Base-by-base conservation (phyloP, 2,113 vertebrate species). In the Ophthalmotilapia sp. region DNA sequence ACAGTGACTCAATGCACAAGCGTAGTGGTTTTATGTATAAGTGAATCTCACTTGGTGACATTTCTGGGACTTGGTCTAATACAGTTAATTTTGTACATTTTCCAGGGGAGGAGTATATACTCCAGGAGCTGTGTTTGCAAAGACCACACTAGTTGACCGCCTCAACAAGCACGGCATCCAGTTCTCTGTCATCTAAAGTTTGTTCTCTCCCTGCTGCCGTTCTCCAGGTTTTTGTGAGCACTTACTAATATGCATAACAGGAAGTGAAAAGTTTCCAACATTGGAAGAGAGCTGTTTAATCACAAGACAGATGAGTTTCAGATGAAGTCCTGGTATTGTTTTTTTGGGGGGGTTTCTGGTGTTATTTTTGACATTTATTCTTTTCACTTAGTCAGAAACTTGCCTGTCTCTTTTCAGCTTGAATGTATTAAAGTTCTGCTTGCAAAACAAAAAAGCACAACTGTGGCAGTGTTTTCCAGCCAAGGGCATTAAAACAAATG, bases 41-140 rank as follows among this genome's bases (percentile, higher is more conserved):
- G 45, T 42, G 36, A 40, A 26, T 56, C 14, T 23, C 6, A 49
- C 5, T 58, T 81, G 9, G 26, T 79, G 19, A 40, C 11, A 55
- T 42, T 60, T 36, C 26, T 40, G 31, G 7, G 36, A 45, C 15
- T 38, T 21, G 15, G 1, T 31, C 47, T n/a, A 42, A 40, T 36
- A 19, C 19, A 38, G 1, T 82, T 58, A 26, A 86, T 5, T 65
- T 6, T 13, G 84, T 85, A 8, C 3, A 8, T 51, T 91, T 85
- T 85, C 15, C 94, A 99, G 98, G 68, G 99, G 99, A 36, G 98
- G 99, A 2, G 98, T 99, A 2, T 99, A 97, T 90, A 96, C 97
- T 51, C 98, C 99, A 0, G 98, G 97, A 96, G 98, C 98, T 5
- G 97, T 86, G 12, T 99, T 99, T 89, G 97, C 93, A 36, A 98